These are phyloP conservation scores for Myiothlypis coronata DNA, from an alignment of 2,797 vertebrate species.

Conservation along the genomic window DNA sequence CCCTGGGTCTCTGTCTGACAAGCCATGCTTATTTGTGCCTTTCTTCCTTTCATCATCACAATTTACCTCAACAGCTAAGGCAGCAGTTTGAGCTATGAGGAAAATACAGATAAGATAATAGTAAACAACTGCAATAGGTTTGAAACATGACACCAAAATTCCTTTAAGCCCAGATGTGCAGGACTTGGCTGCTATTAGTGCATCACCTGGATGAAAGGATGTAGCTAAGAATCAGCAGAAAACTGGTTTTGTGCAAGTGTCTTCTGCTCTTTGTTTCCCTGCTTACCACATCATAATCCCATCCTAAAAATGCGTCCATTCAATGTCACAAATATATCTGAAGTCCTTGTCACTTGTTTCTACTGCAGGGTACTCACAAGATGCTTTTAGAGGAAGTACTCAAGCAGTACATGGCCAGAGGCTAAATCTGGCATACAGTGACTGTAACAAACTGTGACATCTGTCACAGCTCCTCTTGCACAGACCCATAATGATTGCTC, in stretches of 20 bases:
- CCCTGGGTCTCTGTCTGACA: neutral
- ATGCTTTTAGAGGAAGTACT: slow-evolving; percentile 42
- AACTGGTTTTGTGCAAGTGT: neutral
- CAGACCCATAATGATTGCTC: slow-evolving; percentile 50
- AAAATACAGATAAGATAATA: neutral
- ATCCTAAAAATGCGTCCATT: slow-evolving; percentile 2
- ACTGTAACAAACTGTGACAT: slow-evolving; percentile 71
- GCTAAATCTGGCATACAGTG: slow-evolving; percentile 58
- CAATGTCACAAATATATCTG: slow-evolving; percentile 34
- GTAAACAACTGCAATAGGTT: neutral
- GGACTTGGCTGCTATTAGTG: neutral
- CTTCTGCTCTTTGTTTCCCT: slow-evolving; percentile 22
- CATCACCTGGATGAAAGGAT: neutral
- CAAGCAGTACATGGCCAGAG: slow-evolving; percentile 50
- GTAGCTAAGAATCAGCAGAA: neutral
- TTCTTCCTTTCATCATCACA: neutral
- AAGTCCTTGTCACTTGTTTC: slow-evolving; percentile 53
- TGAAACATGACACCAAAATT: neutral
- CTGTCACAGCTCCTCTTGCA: slow-evolving; percentile 69
- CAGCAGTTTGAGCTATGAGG: neutral
- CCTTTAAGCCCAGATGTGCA: neutral
- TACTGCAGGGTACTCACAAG: slow-evolving; percentile 59
- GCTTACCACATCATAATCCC: neutral
- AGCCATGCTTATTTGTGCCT: neutral
- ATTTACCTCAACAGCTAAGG: neutral